A percentile compares a stretch with the other conserved stretches of the same genome.
Evolutionary conservation across 2,113 vertebrate genomes (phyloP).

Genomic region (Tylochromis polylepis): DNA sequence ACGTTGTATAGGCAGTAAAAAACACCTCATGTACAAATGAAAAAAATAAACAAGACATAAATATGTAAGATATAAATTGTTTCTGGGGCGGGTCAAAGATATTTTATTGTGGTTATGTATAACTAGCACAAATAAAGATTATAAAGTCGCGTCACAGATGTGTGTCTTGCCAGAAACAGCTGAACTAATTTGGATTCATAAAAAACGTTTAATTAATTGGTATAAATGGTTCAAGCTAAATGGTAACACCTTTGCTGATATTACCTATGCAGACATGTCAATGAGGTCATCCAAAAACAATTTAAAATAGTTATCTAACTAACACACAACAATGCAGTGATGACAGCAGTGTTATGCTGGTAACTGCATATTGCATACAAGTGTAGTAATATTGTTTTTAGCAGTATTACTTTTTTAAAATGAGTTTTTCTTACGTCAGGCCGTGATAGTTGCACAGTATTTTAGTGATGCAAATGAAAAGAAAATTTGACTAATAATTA

Average conservation of each 20-base stretch:
- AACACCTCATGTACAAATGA: not conserved
- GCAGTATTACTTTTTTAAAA: not conserved
- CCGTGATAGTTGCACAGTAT: not conserved
- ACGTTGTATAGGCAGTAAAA: not conserved
- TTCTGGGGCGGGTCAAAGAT: not conserved
- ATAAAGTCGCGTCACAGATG: not conserved
- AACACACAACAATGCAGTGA: not conserved
- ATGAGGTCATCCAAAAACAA: not conserved
- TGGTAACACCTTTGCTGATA: not conserved
- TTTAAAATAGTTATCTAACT: not conserved
- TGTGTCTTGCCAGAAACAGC: not conserved
- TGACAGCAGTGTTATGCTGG: not conserved
- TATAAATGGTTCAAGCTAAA: not conserved
- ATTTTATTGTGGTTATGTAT: not conserved
- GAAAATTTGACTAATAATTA: not conserved
- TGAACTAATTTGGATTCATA: not conserved
- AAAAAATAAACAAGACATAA: not conserved
- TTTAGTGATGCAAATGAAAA: not conserved
- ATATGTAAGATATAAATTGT: not conserved
- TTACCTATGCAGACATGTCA: not conserved
- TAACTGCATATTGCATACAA: not conserved
- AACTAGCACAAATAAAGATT: not conserved
- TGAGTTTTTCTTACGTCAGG: not conserved
- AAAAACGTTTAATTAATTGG: not conserved
- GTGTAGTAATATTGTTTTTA: not conserved